Evolutionary conservation across 2,888 invertebrate species (phyloP).

Genomic region (Platycheirus albimanus): DNA sequence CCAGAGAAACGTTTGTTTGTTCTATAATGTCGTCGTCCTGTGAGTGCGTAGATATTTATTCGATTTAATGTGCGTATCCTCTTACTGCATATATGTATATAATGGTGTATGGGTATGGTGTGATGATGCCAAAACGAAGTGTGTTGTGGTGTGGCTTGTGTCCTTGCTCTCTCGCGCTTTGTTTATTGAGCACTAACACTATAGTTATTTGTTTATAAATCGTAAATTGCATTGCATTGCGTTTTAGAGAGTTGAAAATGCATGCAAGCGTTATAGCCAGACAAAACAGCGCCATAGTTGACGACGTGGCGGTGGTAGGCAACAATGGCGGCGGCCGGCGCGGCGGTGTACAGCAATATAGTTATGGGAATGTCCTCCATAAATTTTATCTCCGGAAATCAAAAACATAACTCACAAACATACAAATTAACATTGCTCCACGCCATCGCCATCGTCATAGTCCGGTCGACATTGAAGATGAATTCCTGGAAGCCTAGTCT

Average conservation of each 20-base stretch:
- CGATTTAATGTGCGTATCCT: constrained; percentile 50
- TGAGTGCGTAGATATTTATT: constrained; percentile 42
- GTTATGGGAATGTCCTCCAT: constrained; percentile 72
- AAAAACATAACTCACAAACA: constrained; percentile 74
- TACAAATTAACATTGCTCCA: constrained; percentile 71
- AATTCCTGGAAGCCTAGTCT: constrained; percentile 29
- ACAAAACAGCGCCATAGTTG: constrained; percentile 28
- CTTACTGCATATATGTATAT: too few species aligned
- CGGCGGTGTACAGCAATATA: constrained; percentile 36
- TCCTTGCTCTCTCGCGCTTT: constrained; percentile 61
- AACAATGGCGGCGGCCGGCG: too few species aligned
- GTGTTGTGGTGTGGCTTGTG: constrained; percentile 43
- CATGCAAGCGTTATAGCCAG: constrained; percentile 28
- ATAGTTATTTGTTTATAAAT: constrained; percentile 75
- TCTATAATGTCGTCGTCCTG: background rate
- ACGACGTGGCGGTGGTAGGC: background rate
- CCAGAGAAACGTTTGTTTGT: constrained; percentile 46
- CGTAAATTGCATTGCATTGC: constrained; percentile 71
- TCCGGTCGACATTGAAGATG: constrained; percentile 37
- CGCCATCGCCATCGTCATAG: background rate
- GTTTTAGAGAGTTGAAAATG: constrained; percentile 28
- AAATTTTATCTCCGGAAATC: constrained; percentile 74
- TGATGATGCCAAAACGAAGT: too few species aligned
- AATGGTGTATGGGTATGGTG: background rate
- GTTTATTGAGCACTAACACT: constrained; percentile 71